Evolutionary conservation across 2,797 vertebrate genomes (phyloP), one percentile per base, ranked within the genome.

Genomic region (Hirundo rustica): DNA sequence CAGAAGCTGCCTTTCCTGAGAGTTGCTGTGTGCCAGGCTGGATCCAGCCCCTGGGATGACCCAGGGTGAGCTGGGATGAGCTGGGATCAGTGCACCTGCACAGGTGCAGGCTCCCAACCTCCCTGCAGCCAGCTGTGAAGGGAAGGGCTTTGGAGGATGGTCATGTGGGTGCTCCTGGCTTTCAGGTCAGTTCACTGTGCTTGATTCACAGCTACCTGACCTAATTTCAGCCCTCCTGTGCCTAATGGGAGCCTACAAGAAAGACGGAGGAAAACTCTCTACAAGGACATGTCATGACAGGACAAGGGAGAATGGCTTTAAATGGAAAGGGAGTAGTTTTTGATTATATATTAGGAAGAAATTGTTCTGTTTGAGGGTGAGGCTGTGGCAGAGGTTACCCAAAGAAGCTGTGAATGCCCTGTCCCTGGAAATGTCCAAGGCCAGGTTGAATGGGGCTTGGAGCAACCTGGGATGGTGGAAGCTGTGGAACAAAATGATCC

Each of bases 61-160:
- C 67, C 72, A 50, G 77, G 47, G 29, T 7, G 50, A 47, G 53
- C n/a, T 45, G 22, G 0, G 4, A 13, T 15, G 65, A 55, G 36
- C 42, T 12, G 55, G 77, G 74, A 11, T 14, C 16, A 1, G 36
- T 7, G 29, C 32, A 55, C 81, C 74, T 67, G 65, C 42, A 21
- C 1, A 9, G 51, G 9, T 8, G 5, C 36, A 9, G 34, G 21
- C 16, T 91, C n/a, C 34, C 72, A 70, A 2, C 14, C 23, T 36
- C 29, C 66, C 42, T 40, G 57, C 60, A 48, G 44, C 54, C 13
- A 1, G 1, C 29, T 66, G 47, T 6, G 8, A 48, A 48, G 62
- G 34, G 36, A 44, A 10, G 25, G 10, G 3, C 44, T 78, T 13
- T 0, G 5, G 22, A 23, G 15, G 5, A 15, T 3, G 4, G 3